phyloP scores from a whole-genome alignment of 1,140 invertebrate species.

The Cotesia chilonis region DNA sequence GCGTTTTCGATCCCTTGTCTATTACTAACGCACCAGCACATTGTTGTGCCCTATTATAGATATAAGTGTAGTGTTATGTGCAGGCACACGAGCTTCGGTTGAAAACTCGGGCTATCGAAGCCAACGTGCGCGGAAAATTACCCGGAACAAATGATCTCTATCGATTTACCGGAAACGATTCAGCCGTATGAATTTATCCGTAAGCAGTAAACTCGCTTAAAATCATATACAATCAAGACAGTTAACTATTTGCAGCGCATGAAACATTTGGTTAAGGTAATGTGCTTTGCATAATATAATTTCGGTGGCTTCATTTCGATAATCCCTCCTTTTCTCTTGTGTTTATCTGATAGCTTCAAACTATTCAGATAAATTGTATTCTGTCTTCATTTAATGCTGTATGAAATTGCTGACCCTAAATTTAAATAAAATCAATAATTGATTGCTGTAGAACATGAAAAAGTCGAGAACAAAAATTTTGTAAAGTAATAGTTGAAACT shows the following conservation, averaged over 20 bases:
- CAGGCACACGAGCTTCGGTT: background rate
- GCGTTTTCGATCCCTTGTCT: conserved; percentile 4
- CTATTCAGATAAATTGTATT: no score
- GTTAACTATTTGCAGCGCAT: background rate
- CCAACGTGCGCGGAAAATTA: conserved; percentile 21
- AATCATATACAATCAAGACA: conserved; percentile 1
- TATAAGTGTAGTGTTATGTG: no score
- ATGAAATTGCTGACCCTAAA: no score
- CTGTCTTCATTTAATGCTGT: no score
- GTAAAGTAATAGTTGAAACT: no score
- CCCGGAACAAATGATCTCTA: conserved; percentile 29
- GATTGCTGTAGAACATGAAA: no score
- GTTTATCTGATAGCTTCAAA: no score
- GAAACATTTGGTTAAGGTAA: background rate
- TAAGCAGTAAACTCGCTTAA: background rate
- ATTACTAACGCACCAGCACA: background rate
- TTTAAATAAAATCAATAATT: no score
- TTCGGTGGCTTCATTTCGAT: no score
- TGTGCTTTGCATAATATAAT: no score
- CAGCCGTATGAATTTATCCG: background rate
- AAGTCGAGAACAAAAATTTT: no score
- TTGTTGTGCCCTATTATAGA: background rate
- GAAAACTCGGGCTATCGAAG: background rate
- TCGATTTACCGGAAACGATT: conserved; percentile 15
- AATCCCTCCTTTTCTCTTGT: no score